Base-by-base conservation (phyloP, 2,888 invertebrate genomes). In the Drosophila helvetica region DNA sequence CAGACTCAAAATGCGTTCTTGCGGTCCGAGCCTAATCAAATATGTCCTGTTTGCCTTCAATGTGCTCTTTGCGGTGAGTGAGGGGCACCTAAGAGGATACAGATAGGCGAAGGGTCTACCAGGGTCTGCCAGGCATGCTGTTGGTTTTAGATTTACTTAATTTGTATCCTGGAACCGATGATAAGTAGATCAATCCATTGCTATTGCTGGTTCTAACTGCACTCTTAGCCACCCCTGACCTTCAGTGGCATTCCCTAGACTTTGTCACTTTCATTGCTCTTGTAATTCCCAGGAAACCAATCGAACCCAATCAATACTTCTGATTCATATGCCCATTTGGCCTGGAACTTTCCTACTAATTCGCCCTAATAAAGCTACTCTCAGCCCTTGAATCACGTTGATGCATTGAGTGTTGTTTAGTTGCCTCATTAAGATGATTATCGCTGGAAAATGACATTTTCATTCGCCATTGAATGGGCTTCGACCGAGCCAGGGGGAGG, bases 11-110 rank as follows among this genome's bases (percentile, higher is more conserved):
- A 91, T 91, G 89, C 88, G 89, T 64, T 82, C 89, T 61, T 93
- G 93, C 69, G 94, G 94, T 63, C 93, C 94, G 92, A 93, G 91
- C 82, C 86, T 93, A 53, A 93, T 94, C 62, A 94, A 94, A 91
- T 94, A 94, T 80, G 89, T 94, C 48, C 90, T 94, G 51, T 94
- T 94, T 88, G 91, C 93, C 78, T 94, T 94, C 89, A 94, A 94
- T 91, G 91, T 94, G 45, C 91, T 94, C 30, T 94, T 94, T 92
- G 94, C 94, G 85, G 94, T 94, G 92, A 93, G 94, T 90, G 71
- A 5, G 22, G 22, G 22, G 4, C 22, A 22, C 5, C 22, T 22
- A 22, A 5, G 22, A 22, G 0, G 22, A 22, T 22, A 22, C 22
- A 22, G n/a, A n/a, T n/a, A n/a, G n/a, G n/a, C n/a, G 7, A 25